Evolutionary conservation across 2,888 invertebrate species (phyloP).

Genomic region (Lycocerus yunnanus): DNA sequence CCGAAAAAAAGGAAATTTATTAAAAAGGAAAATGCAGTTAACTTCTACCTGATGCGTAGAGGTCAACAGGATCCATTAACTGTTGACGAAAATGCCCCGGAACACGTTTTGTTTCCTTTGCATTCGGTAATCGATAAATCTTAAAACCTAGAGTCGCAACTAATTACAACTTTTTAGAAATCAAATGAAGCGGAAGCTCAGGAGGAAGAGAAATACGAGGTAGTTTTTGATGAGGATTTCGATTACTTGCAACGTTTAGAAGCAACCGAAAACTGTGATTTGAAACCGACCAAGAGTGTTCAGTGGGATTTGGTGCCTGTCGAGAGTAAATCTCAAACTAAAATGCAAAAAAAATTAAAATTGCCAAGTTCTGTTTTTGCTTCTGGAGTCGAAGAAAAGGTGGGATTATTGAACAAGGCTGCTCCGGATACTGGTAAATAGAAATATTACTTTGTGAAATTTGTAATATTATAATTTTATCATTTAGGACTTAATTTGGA

Average conservation of each 20-base stretch:
- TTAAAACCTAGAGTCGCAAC: background rate
- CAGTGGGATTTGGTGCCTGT: constrained; percentile 58
- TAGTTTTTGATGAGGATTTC: constrained; percentile 94
- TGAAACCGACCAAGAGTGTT: background rate
- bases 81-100: constrained; percentile 87
- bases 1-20: constrained; percentile 83
- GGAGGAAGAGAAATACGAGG: constrained; percentile 84
- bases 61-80: constrained; percentile 92
- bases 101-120: constrained; percentile 78
- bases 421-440: constrained; percentile 58
- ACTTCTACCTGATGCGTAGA: constrained; percentile 90
- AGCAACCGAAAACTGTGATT: constrained; percentile 61
- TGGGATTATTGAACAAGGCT: constrained; percentile 82
- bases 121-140: background rate
- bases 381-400: constrained; percentile 82
- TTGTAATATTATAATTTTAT: background rate
- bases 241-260: constrained; percentile 92
- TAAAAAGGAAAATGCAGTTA: constrained; percentile 87
- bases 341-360: constrained; percentile 29
- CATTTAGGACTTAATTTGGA: constrained; percentile 67
- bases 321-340: constrained; percentile 50
- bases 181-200: constrained; percentile 61
- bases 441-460: background rate
- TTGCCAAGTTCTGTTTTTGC: constrained; percentile 90
- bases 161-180: background rate